phyloP scores from a whole-genome alignment of 1,140 invertebrate species.

The Whitmania pigra region DNA sequence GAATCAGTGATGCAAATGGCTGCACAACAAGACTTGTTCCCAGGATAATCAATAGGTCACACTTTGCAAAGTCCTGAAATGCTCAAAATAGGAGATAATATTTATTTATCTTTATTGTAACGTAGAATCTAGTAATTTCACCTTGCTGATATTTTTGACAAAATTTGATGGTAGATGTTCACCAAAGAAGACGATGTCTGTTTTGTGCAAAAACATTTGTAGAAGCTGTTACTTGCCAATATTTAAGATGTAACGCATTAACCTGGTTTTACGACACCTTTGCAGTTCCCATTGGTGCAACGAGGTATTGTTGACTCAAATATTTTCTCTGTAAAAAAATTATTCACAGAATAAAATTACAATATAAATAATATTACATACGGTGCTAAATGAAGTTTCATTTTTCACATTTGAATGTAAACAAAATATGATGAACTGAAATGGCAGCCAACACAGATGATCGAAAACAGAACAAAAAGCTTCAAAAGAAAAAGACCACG shows the following conservation, averaged over 20 bases:
- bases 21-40: conserved; percentile 87
- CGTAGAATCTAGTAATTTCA: conserved; percentile 12
- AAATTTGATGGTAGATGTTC: conserved; percentile 70
- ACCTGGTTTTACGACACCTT: conserved; percentile 67
- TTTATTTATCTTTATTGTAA: too few species aligned
- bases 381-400: not conserved
- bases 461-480: too few species aligned
- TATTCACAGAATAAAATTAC: conserved; percentile 1
- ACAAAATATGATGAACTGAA: too few species aligned
- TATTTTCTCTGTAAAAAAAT: conserved; percentile 54
- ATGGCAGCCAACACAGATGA: too few species aligned
- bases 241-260: not conserved
- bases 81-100: conserved; percentile 6
- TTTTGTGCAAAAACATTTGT: conserved; percentile 12
- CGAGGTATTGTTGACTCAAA: conserved; percentile 59
- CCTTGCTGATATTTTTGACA: conserved; percentile 41
- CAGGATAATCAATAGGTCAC: conserved; percentile 85
- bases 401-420: too few species aligned
- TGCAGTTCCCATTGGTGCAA: conserved; percentile 52
- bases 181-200: conserved; percentile 85
- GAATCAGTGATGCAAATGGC: conserved; percentile 79
- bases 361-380: not conserved
- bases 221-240: too few species aligned
- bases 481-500: too few species aligned
- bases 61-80: conserved; percentile 63